Percentiles rank a stretch among this genome's conserved stretches.
Evolutionary conservation across 2,888 invertebrate genomes (phyloP).

Genomic region (Andrena camellia): DNA sequence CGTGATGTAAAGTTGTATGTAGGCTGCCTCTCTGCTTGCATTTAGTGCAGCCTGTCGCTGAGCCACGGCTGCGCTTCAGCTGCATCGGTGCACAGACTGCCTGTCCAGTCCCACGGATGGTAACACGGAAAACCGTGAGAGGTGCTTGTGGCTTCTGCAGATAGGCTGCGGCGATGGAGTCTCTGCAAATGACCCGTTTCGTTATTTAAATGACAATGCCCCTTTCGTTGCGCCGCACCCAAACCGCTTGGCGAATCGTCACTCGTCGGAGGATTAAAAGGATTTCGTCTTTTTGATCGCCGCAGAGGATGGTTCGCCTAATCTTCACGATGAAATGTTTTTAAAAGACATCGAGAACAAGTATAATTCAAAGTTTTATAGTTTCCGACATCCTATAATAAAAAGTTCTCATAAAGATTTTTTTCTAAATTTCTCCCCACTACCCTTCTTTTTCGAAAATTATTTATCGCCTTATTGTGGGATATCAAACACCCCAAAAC

Average conservation of each 20-base stretch:
- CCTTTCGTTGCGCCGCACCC: neutral
- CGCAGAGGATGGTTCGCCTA: neutral
- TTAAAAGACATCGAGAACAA: neutral
- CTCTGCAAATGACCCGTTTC: constrained; percentile 16
- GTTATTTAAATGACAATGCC: constrained; percentile 36
- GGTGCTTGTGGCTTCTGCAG: constrained; percentile 9
- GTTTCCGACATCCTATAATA: too few relatives aligned
- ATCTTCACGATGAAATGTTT: too few relatives aligned
- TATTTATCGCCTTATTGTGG: too few relatives aligned
- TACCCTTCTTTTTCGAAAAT: too few relatives aligned
- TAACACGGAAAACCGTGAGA: neutral
- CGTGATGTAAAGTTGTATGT: constrained; percentile 15
- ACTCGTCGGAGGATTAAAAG: constrained; percentile 2
- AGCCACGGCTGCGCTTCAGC: neutral
- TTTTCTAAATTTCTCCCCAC: too few relatives aligned
- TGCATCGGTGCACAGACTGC: constrained; percentile 9
- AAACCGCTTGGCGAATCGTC: neutral
- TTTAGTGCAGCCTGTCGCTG: constrained; percentile 1
- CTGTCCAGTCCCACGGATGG: neutral
- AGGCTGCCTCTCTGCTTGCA: neutral
- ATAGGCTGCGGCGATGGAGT: neutral
- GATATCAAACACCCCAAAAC: too few relatives aligned
- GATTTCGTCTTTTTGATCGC: neutral
- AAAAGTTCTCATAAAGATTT: too few relatives aligned
- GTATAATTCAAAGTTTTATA: too few relatives aligned